These are phyloP conservation scores for Melanerpes formicivorus DNA, from an alignment of 2,113 vertebrate genomes.

Conservation along the genomic window DNA sequence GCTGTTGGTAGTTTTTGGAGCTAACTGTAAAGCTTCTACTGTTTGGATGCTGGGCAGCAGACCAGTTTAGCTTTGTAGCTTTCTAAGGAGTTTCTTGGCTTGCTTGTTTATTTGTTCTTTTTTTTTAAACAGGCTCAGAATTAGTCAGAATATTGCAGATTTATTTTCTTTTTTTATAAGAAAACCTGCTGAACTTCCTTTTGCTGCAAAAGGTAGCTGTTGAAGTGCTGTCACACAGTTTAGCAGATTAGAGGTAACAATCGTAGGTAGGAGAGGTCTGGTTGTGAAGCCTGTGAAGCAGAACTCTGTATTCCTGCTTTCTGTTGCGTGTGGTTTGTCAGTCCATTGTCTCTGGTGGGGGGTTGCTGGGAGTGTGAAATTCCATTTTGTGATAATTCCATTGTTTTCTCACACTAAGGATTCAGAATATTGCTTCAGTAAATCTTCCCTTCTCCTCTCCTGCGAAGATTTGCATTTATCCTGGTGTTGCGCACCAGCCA, in stretches of 20 bases:
- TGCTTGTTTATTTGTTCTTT: background rate
- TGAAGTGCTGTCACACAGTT: background rate
- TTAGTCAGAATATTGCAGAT: background rate
- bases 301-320: background rate
- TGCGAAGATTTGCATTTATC: background rate
- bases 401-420: background rate
- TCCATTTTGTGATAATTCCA: constrained; percentile 60
- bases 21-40: background rate
- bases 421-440: constrained; percentile 47
- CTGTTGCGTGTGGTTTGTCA: background rate
- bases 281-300: background rate
- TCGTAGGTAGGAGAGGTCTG: background rate
- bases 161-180: background rate
- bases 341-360: background rate
- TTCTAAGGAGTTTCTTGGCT: background rate
- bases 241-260: background rate
- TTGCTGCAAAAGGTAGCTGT: background rate
- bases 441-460: background rate
- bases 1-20: background rate
- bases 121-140: background rate
- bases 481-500: background rate
- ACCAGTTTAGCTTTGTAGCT: background rate
- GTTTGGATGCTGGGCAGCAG: background rate
- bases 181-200: background rate
- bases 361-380: constrained; percentile 36